These are phyloP conservation scores for Bombus soroeensis DNA, from an alignment of 1,140 invertebrate species.

Conservation along the genomic window DNA sequence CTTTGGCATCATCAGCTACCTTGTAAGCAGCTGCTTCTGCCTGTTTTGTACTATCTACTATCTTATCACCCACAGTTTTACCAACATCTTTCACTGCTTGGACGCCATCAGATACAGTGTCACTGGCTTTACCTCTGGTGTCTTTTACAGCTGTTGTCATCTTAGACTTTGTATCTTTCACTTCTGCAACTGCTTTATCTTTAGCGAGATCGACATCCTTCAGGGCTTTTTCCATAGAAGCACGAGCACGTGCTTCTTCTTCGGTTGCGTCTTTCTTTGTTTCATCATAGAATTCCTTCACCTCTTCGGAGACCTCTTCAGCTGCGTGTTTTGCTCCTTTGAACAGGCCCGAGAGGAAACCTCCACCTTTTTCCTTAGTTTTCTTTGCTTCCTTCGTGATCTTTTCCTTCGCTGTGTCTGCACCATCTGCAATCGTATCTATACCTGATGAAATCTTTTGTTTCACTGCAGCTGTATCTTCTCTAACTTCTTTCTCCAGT, in stretches of 20 bases:
- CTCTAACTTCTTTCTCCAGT: conserved; percentile 22
- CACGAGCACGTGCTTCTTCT: conserved; percentile 42
- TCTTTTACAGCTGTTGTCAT: conserved; percentile 19
- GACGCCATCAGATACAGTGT: conserved; percentile 23
- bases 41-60: neutral
- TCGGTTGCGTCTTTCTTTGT: conserved; percentile 60
- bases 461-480: conserved; percentile 16
- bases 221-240: neutral
- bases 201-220: conserved; percentile 14
- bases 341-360: conserved; percentile 65
- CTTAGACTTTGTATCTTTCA: conserved; percentile 15
- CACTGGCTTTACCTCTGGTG: conserved; percentile 7
- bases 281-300: conserved; percentile 66
- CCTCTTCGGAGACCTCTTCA: conserved; percentile 54
- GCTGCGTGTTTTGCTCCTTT: conserved; percentile 63
- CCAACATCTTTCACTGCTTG: neutral
- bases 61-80: neutral
- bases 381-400: conserved; percentile 61
- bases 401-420: conserved; percentile 49
- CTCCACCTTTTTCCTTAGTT: conserved; percentile 59
- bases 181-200: conserved; percentile 29
- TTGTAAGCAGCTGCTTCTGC: conserved; percentile 56
- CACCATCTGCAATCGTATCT: conserved; percentile 10
- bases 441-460: conserved; percentile 31
- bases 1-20: conserved; percentile 41